Conservation (phyloP, 2,888 invertebrate genomes). For the Pyrochroa serraticornis region DNA sequence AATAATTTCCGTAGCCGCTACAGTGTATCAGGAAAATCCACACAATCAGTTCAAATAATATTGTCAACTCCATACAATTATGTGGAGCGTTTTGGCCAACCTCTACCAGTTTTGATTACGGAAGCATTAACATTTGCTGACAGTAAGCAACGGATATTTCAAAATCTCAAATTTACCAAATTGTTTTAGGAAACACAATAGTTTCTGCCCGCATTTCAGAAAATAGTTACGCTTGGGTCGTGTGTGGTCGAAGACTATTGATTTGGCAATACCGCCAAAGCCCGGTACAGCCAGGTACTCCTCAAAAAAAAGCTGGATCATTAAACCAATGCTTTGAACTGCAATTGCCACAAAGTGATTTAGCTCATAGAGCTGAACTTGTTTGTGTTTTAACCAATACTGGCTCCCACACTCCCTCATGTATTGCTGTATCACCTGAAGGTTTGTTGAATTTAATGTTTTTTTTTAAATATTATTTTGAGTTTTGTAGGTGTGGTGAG, state of each 20-base stretch:
- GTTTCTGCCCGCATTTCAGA: slow-evolving; percentile 61
- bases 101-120: slow-evolving; percentile 86
- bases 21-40: slow-evolving; percentile 67
- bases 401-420: slow-evolving; percentile 72
- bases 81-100: slow-evolving; percentile 80
- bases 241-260: slow-evolving; percentile 82
- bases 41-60: slow-evolving; percentile 75
- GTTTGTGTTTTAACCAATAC: slow-evolving; percentile 72
- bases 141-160: slow-evolving; percentile 55
- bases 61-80: slow-evolving; percentile 75
- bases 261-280: slow-evolving; percentile 79
- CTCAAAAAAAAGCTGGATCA: slow-evolving; percentile 55
- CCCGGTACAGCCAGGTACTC: slow-evolving; percentile 51
- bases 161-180: slow-evolving; percentile 5
- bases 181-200: slow-evolving; percentile 50
- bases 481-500: slow-evolving; percentile 72
- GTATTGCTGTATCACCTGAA: slow-evolving; percentile 92
- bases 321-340: slow-evolving; percentile 79
- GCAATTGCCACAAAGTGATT: slow-evolving; percentile 87
- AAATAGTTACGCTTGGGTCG: slow-evolving; percentile 67
- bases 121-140: slow-evolving; percentile 86
- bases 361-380: slow-evolving; percentile 87
- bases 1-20: slow-evolving; percentile 53
- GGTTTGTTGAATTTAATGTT: slow-evolving; percentile 60
- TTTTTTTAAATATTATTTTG: neutral